These are phyloP conservation scores for Zele albiditarsus DNA, from an alignment of 2,888 invertebrate species.

Conservation along the genomic window DNA sequence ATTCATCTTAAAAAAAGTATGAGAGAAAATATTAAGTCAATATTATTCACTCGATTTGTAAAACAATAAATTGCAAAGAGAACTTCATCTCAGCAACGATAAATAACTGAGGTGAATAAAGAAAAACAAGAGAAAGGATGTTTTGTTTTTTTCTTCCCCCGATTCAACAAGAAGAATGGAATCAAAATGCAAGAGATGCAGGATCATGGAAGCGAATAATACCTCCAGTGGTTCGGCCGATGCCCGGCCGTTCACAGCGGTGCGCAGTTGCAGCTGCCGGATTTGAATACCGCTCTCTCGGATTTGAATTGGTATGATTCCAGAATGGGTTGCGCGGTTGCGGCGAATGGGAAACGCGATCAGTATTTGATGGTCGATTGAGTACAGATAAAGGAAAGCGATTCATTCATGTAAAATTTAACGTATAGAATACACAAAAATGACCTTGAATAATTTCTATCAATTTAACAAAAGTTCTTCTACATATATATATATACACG, in stretches of 20 bases:
- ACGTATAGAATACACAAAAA: background rate
- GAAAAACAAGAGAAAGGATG: background rate
- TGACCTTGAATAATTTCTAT: background rate
- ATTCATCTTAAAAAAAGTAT: background rate
- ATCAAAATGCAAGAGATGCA: conserved; percentile 10
- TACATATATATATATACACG: background rate
- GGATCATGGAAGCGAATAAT: conserved; percentile 1
- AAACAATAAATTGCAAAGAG: background rate
- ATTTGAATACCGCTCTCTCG: conserved; percentile 43
- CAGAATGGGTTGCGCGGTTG: conserved; percentile 4
- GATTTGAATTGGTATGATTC: conserved; percentile 45
- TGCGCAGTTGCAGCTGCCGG: conserved; percentile 28
- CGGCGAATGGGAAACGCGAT: conserved; percentile 22
- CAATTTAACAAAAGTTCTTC: background rate
- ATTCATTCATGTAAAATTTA: background rate
- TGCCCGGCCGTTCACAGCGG: background rate
- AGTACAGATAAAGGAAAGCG: background rate
- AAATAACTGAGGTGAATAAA: background rate
- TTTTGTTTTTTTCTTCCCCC: background rate
- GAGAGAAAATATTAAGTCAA: too few relatives aligned
- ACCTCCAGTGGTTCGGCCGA: conserved; percentile 12
- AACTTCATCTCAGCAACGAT: background rate
- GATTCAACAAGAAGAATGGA: background rate
- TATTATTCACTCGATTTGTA: background rate
- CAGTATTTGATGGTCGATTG: conserved; percentile 18